Conservation (phyloP, 2,888 invertebrate species). For the Unio delphinus region DNA sequence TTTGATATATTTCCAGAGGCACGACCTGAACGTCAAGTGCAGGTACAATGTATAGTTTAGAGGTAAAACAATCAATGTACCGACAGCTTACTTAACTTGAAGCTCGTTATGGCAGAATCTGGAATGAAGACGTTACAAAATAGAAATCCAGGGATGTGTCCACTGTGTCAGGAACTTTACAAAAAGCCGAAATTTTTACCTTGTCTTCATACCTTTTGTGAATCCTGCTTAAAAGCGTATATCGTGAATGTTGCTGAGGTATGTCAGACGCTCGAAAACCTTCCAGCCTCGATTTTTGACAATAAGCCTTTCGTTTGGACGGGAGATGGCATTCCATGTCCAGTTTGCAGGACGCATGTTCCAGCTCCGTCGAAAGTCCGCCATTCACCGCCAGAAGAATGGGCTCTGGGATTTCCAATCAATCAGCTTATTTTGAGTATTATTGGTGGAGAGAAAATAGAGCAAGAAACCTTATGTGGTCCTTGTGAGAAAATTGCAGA, state of each 20-base stretch:
- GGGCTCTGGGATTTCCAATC: conserved; percentile 30
- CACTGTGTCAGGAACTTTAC: conserved; percentile 27
- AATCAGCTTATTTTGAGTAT: conserved; percentile 29
- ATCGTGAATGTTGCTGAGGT: conserved; percentile 27
- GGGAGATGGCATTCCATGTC: conserved; percentile 36
- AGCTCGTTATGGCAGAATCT: too few species aligned
- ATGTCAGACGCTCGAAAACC: conserved; percentile 22
- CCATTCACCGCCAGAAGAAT: conserved; percentile 14
- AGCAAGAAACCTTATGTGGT: conserved; percentile 17
- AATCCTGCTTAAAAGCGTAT: conserved; percentile 28
- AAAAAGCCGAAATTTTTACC: conserved; percentile 35
- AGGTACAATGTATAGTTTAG: too few species aligned
- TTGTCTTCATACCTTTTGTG: conserved; percentile 35
- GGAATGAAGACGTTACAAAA: too few species aligned
- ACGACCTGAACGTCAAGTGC: too few species aligned
- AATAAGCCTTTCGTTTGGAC: conserved; percentile 35
- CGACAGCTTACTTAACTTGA: too few species aligned
- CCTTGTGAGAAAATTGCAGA: conserved; percentile 26
- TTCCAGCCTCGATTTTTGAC: conserved; percentile 37
- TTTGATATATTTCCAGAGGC: too few species aligned
- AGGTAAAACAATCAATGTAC: too few species aligned
- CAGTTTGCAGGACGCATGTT: conserved; percentile 31
- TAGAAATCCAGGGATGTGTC: conserved; percentile 7
- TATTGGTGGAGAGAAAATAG: conserved; percentile 19
- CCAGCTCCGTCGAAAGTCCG: conserved; percentile 9